A percentile compares a stretch with the other conserved stretches of the same genome.
phyloP scores from a whole-genome alignment of 2,888 invertebrate species.

The Rotaria macrura region DNA sequence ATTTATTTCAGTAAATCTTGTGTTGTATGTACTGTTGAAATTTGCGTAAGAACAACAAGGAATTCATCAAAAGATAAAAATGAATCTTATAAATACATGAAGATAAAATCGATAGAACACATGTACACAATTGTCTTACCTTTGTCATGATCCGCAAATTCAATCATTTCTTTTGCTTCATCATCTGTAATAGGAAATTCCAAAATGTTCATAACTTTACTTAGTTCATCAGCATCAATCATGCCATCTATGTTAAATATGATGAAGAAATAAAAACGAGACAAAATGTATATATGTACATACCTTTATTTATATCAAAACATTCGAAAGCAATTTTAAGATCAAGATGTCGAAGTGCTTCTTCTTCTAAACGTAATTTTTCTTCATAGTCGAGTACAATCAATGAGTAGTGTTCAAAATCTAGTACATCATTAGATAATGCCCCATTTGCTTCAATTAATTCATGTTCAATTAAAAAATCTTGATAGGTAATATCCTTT shows the following conservation, averaged over 20 bases:
- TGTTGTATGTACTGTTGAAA: not conserved
- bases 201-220: not conserved
- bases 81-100: not conserved
- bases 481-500: not conserved
- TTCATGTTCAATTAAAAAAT: not conserved
- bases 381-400: not conserved
- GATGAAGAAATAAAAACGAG: not conserved
- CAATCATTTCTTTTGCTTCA: not conserved
- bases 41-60: not conserved
- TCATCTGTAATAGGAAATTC: not conserved
- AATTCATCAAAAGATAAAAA: not conserved
- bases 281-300: not conserved
- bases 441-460: not conserved
- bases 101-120: too few relatives aligned
- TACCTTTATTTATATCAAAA: conserved; percentile 17
- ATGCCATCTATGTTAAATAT: not conserved
- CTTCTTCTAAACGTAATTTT: not conserved
- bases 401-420: not conserved
- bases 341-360: not conserved
- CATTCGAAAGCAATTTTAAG: conserved; percentile 3
- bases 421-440: not conserved
- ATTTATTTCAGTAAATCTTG: too few relatives aligned
- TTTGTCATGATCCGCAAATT: conserved; percentile 16
- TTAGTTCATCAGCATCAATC: not conserved
- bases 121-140: too few relatives aligned